Evolutionary conservation across 2,113 vertebrate genomes (phyloP), one percentile per base, ranked within the genome.

Genomic region (Danionella cerebrum): DNA sequence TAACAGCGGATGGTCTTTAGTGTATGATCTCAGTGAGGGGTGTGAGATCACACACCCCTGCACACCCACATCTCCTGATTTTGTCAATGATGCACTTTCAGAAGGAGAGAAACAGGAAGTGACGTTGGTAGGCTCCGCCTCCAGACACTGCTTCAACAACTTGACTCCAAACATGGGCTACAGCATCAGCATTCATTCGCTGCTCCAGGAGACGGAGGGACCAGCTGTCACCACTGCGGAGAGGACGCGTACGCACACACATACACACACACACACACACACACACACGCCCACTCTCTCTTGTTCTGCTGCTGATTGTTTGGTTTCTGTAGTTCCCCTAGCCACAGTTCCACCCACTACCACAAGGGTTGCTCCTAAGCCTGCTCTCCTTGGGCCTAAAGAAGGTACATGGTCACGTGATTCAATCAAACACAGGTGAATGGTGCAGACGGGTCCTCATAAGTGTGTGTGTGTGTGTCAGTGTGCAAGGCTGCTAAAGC

Each of bases 401-500:
- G 74, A 76, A 66, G 74, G 74, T 76, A 76, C 29, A 29, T 4
- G 5, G 11, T 54, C 18, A n/a, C 51, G 21, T 29, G 14, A 38
- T 11, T n/a, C n/a, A n/a, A n/a, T n/a, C n/a, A n/a, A n/a, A n/a
- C n/a, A 24, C 2, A 60, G 2, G 1, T n/a, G 11, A n/a, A 6
- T 0, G 6, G 3, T 0, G n/a, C 6, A 16, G n/a, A n/a, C n/a
- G n/a, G n/a, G n/a, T n/a, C n/a, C n/a, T n/a, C n/a, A 24, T 33
- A 9, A 6, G 29, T 33, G 29, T 42, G 39, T 50, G 45, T 48
- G 47, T 50, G 24, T 14, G 47, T 4, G 45, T 41, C 73, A 98
- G 95, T 97, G 29, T 98, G 95, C 65, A 94, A 88, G 78, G 89
- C 93, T 19, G 93, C 95, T 57, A 95, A 91, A 76, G 96, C 96